Percentiles rank a stretch among this genome's conserved stretches.
phyloP scores from a whole-genome alignment of 1,140 invertebrate genomes.

The Drosophila ogumai region DNA sequence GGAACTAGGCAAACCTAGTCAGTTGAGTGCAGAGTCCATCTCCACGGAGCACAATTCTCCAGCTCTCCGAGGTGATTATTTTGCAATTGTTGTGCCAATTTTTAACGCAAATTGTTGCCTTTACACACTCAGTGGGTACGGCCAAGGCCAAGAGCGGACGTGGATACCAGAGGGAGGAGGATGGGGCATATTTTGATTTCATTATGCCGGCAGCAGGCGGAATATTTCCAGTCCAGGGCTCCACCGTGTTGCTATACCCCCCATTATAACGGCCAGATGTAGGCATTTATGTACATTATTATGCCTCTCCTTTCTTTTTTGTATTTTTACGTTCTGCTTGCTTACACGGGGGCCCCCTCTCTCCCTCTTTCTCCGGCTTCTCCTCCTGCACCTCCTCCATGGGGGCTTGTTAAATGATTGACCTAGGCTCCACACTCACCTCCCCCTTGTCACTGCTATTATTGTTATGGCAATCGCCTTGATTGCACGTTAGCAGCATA shows the following conservation, averaged over 20 bases:
- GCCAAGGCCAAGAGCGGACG: slow-evolving; percentile 3
- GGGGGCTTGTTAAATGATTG: slow-evolving; percentile 52
- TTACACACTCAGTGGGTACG: slow-evolving; percentile 7
- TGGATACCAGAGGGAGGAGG: background rate
- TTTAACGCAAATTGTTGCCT: slow-evolving; percentile 50
- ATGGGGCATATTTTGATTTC: slow-evolving; percentile 66
- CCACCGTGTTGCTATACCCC: slow-evolving; percentile 30
- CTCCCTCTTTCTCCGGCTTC: background rate
- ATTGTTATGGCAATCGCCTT: slow-evolving; percentile 50
- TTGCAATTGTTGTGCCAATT: slow-evolving; percentile 72
- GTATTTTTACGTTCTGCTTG: slow-evolving; percentile 52
- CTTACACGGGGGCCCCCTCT: slow-evolving; percentile 25
- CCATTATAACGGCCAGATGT: slow-evolving; percentile 56
- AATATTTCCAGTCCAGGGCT: slow-evolving; percentile 33
- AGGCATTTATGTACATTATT: slow-evolving; percentile 49
- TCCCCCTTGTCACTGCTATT: slow-evolving; percentile 28
- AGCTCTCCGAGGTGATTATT: slow-evolving; percentile 77
- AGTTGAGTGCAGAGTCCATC: slow-evolving; percentile 16
- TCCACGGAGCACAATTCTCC: slow-evolving; percentile 13
- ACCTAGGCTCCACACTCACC: slow-evolving; percentile 31
- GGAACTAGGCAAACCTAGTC: slow-evolving; percentile 43
- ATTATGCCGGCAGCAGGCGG: slow-evolving; percentile 57
- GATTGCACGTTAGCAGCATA: slow-evolving; percentile 52
- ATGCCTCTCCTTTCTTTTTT: slow-evolving; percentile 28
- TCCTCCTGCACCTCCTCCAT: slow-evolving; percentile 3